phyloP scores from a whole-genome alignment of 2,113 vertebrate species.

The Talpa occidentalis region DNA sequence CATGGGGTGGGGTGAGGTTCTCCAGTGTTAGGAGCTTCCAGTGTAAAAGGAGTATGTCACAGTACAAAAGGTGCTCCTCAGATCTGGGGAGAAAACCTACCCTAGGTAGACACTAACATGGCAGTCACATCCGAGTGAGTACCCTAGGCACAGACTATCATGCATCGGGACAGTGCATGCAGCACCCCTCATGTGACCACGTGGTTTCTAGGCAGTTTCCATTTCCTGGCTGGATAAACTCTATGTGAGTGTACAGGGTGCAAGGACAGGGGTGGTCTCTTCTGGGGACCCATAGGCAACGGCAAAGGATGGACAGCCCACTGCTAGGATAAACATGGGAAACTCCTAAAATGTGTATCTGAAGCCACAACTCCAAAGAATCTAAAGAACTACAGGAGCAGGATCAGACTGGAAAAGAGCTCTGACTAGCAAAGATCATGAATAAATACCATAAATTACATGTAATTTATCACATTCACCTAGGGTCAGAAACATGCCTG shows the following conservation, averaged over 20 bases:
- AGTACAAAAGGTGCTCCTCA: neutral
- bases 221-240: neutral
- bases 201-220: neutral
- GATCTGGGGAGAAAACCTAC: neutral
- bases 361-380: neutral
- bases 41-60: neutral
- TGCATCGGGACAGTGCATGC: neutral
- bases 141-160: neutral
- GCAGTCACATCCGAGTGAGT: neutral
- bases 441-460: slow-evolving; percentile 40
- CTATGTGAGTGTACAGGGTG: neutral
- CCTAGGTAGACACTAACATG: neutral
- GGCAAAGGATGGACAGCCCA: no score
- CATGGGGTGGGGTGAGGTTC: neutral
- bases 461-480: slow-evolving; percentile 20
- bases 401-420: neutral
- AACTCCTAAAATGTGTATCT: neutral
- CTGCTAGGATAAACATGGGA: neutral
- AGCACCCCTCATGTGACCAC: neutral
- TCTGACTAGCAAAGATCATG: slow-evolving; percentile 15
- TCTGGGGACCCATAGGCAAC: neutral
- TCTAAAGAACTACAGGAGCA: neutral
- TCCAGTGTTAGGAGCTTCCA: neutral
- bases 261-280: neutral
- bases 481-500: neutral